Percentiles rank a stretch among this genome's conserved stretches.
phyloP scores from a whole-genome alignment of 2,113 vertebrate species.

The Phrynosoma platyrhinos region DNA sequence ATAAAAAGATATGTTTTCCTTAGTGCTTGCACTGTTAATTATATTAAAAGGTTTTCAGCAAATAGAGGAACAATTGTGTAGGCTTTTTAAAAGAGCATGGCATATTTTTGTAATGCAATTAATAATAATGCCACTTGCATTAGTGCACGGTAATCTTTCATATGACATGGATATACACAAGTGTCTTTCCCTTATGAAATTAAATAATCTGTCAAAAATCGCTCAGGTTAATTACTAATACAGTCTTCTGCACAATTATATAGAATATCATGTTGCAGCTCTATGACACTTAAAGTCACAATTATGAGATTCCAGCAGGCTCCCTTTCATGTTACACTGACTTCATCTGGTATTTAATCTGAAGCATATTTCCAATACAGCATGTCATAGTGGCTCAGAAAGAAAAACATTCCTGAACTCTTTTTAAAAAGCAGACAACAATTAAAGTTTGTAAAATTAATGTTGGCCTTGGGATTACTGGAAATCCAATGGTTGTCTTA shows the following conservation, averaged over 20 bases:
- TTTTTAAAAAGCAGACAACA: slow-evolving; percentile 18
- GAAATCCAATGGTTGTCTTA: slow-evolving; percentile 50
- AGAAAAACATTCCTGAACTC: slow-evolving; percentile 11
- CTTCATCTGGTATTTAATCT: slow-evolving; percentile 8
- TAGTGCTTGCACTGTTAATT: not conserved
- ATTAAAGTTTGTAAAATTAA: slow-evolving; percentile 41
- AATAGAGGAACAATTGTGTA: not conserved
- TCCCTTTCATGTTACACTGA: slow-evolving; percentile 32
- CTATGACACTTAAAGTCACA: slow-evolving; percentile 19
- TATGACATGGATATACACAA: slow-evolving; percentile 3
- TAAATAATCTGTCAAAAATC: slow-evolving; percentile 18
- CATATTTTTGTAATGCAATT: slow-evolving; percentile 1
- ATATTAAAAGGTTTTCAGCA: not conserved
- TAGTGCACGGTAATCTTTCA: slow-evolving; percentile 16
- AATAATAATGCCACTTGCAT: slow-evolving; percentile 6
- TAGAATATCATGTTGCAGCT: slow-evolving; percentile 1
- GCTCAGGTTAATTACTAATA: slow-evolving; percentile 13
- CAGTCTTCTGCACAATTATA: not conserved
- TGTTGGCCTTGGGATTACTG: slow-evolving; percentile 24
- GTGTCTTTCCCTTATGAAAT: slow-evolving; percentile 9
- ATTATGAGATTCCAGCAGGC: slow-evolving; percentile 18
- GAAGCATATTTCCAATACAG: slow-evolving; percentile 3
- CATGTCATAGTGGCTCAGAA: slow-evolving; percentile 6
- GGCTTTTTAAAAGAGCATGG: not conserved
- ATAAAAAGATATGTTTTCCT: not conserved